Evolutionary conservation across 2,797 vertebrate genomes (phyloP).

Genomic region (Eospalax fontanierii): DNA sequence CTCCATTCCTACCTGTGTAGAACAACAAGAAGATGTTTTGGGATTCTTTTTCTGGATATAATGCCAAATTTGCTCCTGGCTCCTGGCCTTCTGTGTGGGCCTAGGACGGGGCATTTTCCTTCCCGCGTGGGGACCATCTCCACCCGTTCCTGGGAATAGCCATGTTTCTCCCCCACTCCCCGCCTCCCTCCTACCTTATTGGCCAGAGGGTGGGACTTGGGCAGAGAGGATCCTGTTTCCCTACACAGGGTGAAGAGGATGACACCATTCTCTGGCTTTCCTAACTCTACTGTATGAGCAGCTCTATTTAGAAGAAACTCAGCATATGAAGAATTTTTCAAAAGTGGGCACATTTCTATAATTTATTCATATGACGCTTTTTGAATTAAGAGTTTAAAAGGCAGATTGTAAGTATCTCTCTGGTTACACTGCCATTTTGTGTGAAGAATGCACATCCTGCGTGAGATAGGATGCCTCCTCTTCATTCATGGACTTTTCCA

Average conservation of each 20-base stretch:
- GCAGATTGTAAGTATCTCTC: not conserved
- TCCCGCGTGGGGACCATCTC: too few relatives aligned
- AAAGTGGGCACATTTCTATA: not conserved
- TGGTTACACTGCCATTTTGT: not conserved
- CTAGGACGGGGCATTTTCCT: too few relatives aligned
- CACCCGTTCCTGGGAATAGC: too few relatives aligned
- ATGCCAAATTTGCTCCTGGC: conserved; percentile 19
- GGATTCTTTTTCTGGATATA: not conserved
- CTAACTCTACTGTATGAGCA: not conserved
- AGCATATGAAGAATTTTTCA: not conserved
- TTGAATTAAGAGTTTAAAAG: not conserved
- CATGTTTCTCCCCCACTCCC: too few relatives aligned
- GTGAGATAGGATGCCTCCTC: not conserved
- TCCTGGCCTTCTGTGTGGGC: too few relatives aligned
- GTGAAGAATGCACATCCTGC: not conserved
- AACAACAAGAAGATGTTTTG: not conserved
- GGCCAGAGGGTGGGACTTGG: too few relatives aligned
- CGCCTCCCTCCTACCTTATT: too few relatives aligned
- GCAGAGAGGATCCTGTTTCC: too few relatives aligned
- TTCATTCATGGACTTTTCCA: not conserved
- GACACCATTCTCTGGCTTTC: not conserved
- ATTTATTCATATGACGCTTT: not conserved
- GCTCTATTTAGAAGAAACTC: not conserved
- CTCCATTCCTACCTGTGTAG: not conserved
- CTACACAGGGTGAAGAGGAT: not conserved